A percentile compares a stretch with the other conserved stretches of the same genome.
Evolutionary conservation across 2,888 invertebrate genomes (phyloP).

Genomic region (Dicranocentrus wangi): DNA sequence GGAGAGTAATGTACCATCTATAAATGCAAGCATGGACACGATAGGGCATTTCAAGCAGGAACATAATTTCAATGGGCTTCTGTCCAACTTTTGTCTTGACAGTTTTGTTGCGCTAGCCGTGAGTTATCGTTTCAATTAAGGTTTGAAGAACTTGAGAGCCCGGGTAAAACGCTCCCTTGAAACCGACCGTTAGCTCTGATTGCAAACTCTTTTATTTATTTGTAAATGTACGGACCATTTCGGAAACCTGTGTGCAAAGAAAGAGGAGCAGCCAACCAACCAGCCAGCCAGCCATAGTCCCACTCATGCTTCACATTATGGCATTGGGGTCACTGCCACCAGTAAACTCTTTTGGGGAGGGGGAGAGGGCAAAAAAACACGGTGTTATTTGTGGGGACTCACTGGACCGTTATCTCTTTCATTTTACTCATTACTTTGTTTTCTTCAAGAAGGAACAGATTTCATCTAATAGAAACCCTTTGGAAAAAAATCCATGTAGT

Average conservation of each 20-base stretch:
- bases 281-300: constrained; percentile 15
- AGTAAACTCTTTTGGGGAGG: constrained; percentile 46
- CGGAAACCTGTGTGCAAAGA: background rate
- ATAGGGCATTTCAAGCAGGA: constrained; percentile 22
- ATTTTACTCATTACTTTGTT: constrained; percentile 51
- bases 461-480: background rate
- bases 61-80: constrained; percentile 59
- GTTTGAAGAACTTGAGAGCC: constrained; percentile 59
- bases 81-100: constrained; percentile 64
- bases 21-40: constrained; percentile 38
- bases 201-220: constrained; percentile 57
- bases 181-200: constrained; percentile 59
- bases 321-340: constrained; percentile 54
- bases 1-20: constrained; percentile 43
- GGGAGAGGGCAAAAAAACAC: background rate
- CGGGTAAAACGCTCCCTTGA: constrained; percentile 58
- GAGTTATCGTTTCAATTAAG: constrained; percentile 68
- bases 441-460: background rate
- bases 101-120: constrained; percentile 59
- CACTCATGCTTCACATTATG: constrained; percentile 35
- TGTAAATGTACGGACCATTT: constrained; percentile 49
- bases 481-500: background rate
- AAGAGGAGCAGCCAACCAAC: background rate
- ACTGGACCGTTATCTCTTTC: constrained; percentile 40
- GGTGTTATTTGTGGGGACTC: background rate